Percentiles rank a stretch among this genome's conserved stretches.
These are phyloP conservation scores for Sitodiplosis mosellana DNA, from an alignment of 1,140 invertebrate genomes.

Conservation along the genomic window DNA sequence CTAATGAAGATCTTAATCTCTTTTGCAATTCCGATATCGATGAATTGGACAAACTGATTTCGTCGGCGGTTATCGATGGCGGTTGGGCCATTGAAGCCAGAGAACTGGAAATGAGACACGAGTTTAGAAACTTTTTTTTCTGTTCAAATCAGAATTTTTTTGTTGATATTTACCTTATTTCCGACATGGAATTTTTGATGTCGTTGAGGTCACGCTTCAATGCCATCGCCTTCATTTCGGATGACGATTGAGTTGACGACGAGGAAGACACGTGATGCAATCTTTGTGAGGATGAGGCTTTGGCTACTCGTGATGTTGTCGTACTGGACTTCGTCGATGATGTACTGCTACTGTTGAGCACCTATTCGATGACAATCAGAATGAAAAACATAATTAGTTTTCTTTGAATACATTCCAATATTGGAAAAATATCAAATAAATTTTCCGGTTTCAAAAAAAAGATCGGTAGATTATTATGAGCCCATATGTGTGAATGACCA, in stretches of 20 bases:
- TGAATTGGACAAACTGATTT: constrained; percentile 8
- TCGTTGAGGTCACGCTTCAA: constrained; percentile 56
- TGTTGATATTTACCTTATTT: constrained; percentile 35
- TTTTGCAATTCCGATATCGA: constrained; percentile 5
- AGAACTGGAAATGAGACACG: not conserved
- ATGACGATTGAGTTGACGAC: constrained; percentile 30
- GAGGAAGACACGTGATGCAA: constrained; percentile 23
- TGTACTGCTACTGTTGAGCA: constrained; percentile 16
- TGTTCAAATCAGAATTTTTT: not conserved
- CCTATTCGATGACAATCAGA: no score
- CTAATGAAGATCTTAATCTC: constrained; percentile 40
- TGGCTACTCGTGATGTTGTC: constrained; percentile 33
- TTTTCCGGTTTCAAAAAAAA: no score
- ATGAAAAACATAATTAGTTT: no score
- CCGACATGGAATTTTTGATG: constrained; percentile 54
- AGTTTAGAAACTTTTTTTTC: no score
- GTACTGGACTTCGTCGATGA: constrained; percentile 9
- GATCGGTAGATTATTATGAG: no score
- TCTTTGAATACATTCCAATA: not conserved
- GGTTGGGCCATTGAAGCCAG: constrained; percentile 4
- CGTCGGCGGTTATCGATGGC: constrained; percentile 7
- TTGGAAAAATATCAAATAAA: not conserved
- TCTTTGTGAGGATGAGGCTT: constrained; percentile 32
- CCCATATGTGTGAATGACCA: no score
- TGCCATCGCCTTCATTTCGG: constrained; percentile 45